Evolutionary conservation across 1,140 invertebrate genomes (phyloP), one percentile per base, ranked within the genome.

Genomic region (Philopotamus ludificatus): DNA sequence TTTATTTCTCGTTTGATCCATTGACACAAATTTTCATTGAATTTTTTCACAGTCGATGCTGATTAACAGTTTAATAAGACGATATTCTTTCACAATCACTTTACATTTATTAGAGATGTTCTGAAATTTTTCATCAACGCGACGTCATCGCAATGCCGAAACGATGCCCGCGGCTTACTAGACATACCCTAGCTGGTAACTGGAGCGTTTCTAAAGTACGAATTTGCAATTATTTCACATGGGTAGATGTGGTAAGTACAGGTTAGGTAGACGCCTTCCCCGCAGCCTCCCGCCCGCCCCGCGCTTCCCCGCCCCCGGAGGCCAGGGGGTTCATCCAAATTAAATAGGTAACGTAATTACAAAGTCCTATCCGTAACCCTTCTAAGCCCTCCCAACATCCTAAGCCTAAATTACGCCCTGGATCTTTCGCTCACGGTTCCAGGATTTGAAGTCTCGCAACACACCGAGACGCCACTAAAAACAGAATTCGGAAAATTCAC

Each of bases 321-420:
- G 21, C 45, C 54, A 41, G 21, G 39, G 39, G 53, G 63, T 65
- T 65, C 51, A 65, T 45, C 67, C 67, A 69, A 69, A 69, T 69
- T 69, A 69, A 69, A 69, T 69, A 59, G 54, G 55, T 69, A 69
- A 69, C 61, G 67, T 65, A 65, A 69, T 69, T 69, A 69, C 67
- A 69, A 68, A 63, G 55, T 65, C 67, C 49, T 57, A 41, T 21
- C 49, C 44, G 28, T 65, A 69, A 65, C 63, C 63, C 67, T 66
- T 65, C 67, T 62, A 65, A 69, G 67, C 61, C 59, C 49, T 34
- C 54, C 47, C 42, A 66, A 42, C 54, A 69, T 62, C 58, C 67
- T 65, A 68, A 68, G 67, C 58, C 67, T 57, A 68, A 68, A 65
- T 68, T 68, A 65, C 67, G 39, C 59, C 61, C 59, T 41, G 67